These are phyloP conservation scores for Patella ulyssiponensis DNA, from an alignment of 2,888 invertebrate species.

Conservation along the genomic window DNA sequence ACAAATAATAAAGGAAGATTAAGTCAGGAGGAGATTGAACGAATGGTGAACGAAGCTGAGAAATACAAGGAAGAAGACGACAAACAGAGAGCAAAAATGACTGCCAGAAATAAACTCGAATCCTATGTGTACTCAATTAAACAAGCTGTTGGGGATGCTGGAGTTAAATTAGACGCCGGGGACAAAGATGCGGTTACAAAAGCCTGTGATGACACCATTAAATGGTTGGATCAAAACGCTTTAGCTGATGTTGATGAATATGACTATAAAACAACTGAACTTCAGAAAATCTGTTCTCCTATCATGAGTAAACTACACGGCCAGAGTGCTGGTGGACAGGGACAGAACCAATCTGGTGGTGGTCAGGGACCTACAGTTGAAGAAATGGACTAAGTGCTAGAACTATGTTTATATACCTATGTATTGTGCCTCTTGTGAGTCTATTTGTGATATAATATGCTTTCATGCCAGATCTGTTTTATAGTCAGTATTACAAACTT, in stretches of 20 bases:
- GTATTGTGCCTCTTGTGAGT: too few species aligned
- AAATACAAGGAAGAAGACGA: constrained; percentile 63
- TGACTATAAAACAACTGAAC: constrained; percentile 82
- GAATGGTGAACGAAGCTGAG: constrained; percentile 74
- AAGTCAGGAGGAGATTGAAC: constrained; percentile 88
- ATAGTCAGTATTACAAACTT: too few species aligned
- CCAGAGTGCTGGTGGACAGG: constrained; percentile 13
- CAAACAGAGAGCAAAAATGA: constrained; percentile 59
- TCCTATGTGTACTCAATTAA: constrained; percentile 71
- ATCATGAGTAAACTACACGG: constrained; percentile 78
- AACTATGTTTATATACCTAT: background rate
- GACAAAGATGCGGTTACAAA: constrained; percentile 80
- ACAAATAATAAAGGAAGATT: constrained; percentile 89
- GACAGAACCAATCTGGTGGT: background rate
- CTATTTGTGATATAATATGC: too few species aligned
- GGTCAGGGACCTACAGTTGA: constrained; percentile 75
- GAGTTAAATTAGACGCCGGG: constrained; percentile 74
- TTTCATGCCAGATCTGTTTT: too few species aligned
- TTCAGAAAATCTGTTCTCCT: constrained; percentile 83
- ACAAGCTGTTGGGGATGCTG: constrained; percentile 75
- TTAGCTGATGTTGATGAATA: constrained; percentile 83
- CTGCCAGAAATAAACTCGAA: constrained; percentile 58
- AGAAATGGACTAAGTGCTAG: constrained; percentile 75
- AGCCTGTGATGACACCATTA: constrained; percentile 77
- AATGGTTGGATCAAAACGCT: constrained; percentile 86